Evolutionary conservation across 2,888 invertebrate species (phyloP).

Genomic region (Ophion obscuratus): DNA sequence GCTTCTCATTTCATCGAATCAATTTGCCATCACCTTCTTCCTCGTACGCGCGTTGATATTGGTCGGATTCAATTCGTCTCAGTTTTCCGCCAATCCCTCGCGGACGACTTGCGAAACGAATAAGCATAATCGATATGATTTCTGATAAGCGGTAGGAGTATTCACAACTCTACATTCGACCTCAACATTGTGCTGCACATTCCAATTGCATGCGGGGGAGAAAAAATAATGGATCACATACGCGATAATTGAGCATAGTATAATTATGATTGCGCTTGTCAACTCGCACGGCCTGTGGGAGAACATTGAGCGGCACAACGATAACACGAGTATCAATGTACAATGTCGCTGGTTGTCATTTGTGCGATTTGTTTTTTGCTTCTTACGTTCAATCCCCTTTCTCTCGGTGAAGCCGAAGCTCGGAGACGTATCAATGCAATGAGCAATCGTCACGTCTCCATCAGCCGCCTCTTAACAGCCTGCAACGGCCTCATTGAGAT

Average conservation of each 20-base stretch:
- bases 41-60: not conserved
- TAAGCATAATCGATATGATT: slow-evolving; percentile 10
- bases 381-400: slow-evolving; percentile 5
- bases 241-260: not conserved
- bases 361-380: not conserved
- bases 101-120: not conserved
- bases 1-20: not conserved
- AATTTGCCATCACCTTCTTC: not conserved
- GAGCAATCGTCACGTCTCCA: slow-evolving; percentile 23
- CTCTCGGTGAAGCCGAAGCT: not conserved
- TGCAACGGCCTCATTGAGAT: slow-evolving; percentile 28
- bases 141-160: not conserved
- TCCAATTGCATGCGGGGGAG: not conserved
- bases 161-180: not conserved
- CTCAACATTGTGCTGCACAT: not conserved
- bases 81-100: not conserved
- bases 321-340: not conserved
- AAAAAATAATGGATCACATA: not conserved
- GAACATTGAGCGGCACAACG: no score
- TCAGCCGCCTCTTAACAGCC: slow-evolving; percentile 34
- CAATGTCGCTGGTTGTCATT: not conserved
- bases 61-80: not conserved
- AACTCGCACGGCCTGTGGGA: not conserved
- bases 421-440: slow-evolving; percentile 8
- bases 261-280: not conserved